Percentiles rank a stretch among this genome's conserved stretches.
Conservation (phyloP, 2,113 vertebrate species). For the Grammomys dolichurus region DNA sequence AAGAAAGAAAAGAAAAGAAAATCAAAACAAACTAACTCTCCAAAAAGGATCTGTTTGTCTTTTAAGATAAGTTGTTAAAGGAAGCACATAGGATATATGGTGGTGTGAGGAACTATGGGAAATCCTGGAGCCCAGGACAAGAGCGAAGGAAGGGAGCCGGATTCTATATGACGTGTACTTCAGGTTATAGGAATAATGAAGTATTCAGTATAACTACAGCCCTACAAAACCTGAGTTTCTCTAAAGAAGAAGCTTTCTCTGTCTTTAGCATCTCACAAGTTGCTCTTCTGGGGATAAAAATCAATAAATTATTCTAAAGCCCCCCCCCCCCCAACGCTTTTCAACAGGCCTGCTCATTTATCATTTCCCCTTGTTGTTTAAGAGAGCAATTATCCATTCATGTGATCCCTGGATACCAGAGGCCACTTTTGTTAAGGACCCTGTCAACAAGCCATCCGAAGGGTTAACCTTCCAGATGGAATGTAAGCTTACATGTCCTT, state of each 20-base stretch:
- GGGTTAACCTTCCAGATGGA: conserved; percentile 90
- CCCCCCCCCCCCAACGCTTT: not conserved
- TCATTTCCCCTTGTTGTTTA: conserved; percentile 67
- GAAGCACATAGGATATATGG: conserved; percentile 65
- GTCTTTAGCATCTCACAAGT: conserved; percentile 62
- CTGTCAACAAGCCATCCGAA: conserved; percentile 83
- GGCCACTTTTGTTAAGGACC: conserved; percentile 83
- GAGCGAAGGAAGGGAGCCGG: conserved; percentile 1
- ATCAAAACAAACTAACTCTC: not conserved
- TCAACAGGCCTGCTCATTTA: conserved; percentile 75
- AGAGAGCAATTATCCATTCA: conserved; percentile 82
- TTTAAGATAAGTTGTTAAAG: not conserved
- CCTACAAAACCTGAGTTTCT: conserved; percentile 54
- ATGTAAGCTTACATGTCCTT: conserved; percentile 82
- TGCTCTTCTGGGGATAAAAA: conserved; percentile 73
- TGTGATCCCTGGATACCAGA: conserved; percentile 80
- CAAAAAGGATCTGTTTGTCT: not conserved
- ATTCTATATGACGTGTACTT: conserved; percentile 45
- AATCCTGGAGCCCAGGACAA: accelerated
- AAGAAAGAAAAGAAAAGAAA: too few relatives aligned
- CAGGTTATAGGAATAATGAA: conserved; percentile 49
- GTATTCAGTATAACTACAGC: conserved; percentile 8
- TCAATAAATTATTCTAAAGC: conserved; percentile 82
- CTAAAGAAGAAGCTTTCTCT: conserved; percentile 60
- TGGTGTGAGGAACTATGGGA: not conserved